A percentile compares a stretch with the other conserved stretches of the same genome.
Evolutionary conservation across 2,888 invertebrate species (phyloP).

Genomic region (Rutpela maculata): DNA sequence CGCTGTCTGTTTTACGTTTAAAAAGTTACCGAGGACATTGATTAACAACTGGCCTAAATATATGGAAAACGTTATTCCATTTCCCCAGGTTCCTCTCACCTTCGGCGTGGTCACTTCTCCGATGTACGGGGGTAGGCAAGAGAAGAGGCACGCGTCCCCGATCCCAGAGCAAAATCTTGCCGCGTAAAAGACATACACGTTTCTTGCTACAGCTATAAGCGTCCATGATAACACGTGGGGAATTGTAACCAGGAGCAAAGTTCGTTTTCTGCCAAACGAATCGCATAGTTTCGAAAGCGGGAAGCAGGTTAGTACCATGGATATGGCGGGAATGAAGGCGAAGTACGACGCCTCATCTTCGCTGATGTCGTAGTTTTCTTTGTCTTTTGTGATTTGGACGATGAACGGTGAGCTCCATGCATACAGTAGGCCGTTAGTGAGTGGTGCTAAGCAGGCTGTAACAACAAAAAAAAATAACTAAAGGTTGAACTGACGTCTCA

Average conservation of each 20-base stretch:
- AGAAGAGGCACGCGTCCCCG: conserved; percentile 61
- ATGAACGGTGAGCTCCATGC: conserved; percentile 69
- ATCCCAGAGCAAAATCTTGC: conserved; percentile 62
- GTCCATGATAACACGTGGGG: conserved; percentile 62
- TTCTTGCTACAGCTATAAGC: conserved; percentile 58
- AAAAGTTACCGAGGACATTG: conserved; percentile 77
- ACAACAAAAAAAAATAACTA: conserved; percentile 45
- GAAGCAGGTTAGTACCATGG: conserved; percentile 52
- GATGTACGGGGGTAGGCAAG: conserved; percentile 63
- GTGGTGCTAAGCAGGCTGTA: conserved; percentile 51
- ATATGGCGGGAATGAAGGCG: conserved; percentile 65
- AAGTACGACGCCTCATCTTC: conserved; percentile 68
- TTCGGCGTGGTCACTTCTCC: conserved; percentile 65
- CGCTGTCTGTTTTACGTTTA: conserved; percentile 75
- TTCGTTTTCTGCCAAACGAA: conserved; percentile 63
- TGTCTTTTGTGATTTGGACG: conserved; percentile 64
- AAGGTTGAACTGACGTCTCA: too few relatives aligned
- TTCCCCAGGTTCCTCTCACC: conserved; percentile 66
- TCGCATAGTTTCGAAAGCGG: conserved; percentile 62
- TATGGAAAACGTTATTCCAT: conserved; percentile 57
- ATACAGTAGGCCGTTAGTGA: conserved; percentile 58
- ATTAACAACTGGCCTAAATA: conserved; percentile 64
- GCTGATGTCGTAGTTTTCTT: conserved; percentile 63
- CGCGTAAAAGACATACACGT: conserved; percentile 63
- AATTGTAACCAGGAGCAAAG: conserved; percentile 60